Conservation (phyloP, 1,140 invertebrate species). For the Drosophila ambigua region DNA sequence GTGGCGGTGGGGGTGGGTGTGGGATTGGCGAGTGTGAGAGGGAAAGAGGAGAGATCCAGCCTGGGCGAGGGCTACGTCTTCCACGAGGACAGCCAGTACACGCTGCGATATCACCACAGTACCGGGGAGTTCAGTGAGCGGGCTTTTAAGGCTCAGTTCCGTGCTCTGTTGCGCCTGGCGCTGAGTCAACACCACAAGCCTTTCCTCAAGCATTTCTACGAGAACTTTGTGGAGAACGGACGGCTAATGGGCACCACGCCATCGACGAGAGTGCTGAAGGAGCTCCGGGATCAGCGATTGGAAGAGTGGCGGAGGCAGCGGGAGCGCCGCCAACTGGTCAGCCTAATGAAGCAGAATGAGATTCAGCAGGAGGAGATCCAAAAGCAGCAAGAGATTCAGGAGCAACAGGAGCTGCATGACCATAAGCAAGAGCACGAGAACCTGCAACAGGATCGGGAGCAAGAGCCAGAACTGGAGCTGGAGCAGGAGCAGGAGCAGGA, state of each 20-base stretch:
- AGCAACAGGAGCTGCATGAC: conserved; percentile 27
- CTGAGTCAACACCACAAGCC: conserved; percentile 72
- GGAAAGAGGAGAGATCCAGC: conserved; percentile 41
- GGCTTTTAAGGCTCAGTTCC: conserved; percentile 77
- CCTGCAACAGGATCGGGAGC: conserved; percentile 35
- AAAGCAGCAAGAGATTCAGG: conserved; percentile 17
- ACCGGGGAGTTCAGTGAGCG: conserved; percentile 78
- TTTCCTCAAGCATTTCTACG: conserved; percentile 78
- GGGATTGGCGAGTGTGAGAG: conserved; percentile 13
- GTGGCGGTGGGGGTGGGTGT: not conserved
- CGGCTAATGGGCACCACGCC: conserved; percentile 72
- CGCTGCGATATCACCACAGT: conserved; percentile 77
- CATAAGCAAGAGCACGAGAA: conserved; percentile 9
- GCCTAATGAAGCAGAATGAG: conserved; percentile 37
- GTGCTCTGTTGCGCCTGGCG: conserved; percentile 66
- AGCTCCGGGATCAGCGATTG: conserved; percentile 63
- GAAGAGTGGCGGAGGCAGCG: conserved; percentile 74
- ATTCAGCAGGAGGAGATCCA: conserved; percentile 34
- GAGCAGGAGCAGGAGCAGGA: conserved; percentile 46
- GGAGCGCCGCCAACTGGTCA: conserved; percentile 45
- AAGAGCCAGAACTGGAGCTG: conserved; percentile 15
- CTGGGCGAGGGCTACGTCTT: conserved; percentile 77
- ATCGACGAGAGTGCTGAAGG: conserved; percentile 58
- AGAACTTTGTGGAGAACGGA: conserved; percentile 74
- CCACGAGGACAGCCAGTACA: conserved; percentile 73